Percentiles rank a stretch among this genome's conserved stretches.
These are phyloP conservation scores for Eubasilissa regina DNA, from an alignment of 1,140 invertebrate species.

Conservation along the genomic window DNA sequence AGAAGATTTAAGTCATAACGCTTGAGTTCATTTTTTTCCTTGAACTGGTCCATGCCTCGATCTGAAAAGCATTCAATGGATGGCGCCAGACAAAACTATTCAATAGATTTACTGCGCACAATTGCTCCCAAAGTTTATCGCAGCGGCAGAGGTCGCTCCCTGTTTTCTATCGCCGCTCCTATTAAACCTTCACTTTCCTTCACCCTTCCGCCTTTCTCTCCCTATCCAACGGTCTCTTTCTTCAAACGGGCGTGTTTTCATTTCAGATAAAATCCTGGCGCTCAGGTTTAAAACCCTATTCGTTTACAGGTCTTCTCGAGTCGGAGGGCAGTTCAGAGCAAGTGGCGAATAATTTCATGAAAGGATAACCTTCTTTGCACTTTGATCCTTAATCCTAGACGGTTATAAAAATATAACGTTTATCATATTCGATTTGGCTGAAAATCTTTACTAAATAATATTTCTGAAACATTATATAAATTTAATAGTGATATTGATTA, in stretches of 20 bases:
- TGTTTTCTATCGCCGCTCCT: constrained; percentile 32
- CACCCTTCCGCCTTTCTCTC: not conserved
- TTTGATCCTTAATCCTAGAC: not conserved
- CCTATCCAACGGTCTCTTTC: not conserved
- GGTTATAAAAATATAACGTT: no score
- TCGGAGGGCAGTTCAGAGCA: not conserved
- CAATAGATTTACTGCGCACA: constrained; percentile 35
- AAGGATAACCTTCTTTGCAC: not conserved
- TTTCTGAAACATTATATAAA: no score
- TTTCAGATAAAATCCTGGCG: constrained; percentile 33
- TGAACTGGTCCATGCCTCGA: not conserved
- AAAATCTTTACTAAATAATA: no score
- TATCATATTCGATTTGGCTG: no score
- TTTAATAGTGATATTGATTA: no score
- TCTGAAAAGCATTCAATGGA: constrained; percentile 19
- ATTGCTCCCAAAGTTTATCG: constrained; percentile 35
- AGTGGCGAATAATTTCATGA: constrained; percentile 22
- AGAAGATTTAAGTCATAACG: no score
- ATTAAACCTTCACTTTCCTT: constrained; percentile 40
- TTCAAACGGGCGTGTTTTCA: constrained; percentile 27
- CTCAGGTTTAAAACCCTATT: not conserved
- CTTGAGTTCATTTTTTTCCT: not conserved
- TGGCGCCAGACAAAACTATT: constrained; percentile 37
- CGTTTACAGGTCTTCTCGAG: constrained; percentile 9
- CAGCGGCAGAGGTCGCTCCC: constrained; percentile 24